phyloP scores from a whole-genome alignment of 2,113 vertebrate genomes.

The Ailuropoda melanoleuca region DNA sequence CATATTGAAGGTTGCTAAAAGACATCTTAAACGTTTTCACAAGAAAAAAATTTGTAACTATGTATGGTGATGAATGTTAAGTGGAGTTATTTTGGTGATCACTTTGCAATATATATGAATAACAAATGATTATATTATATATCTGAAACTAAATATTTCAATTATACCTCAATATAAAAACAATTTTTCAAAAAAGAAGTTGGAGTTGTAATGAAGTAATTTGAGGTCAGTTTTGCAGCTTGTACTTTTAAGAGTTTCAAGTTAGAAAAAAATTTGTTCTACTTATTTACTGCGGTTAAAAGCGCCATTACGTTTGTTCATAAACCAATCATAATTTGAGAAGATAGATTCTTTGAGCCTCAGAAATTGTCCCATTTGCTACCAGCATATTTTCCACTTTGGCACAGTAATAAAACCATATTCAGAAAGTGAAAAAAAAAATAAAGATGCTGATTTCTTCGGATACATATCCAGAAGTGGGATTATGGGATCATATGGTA shows the following conservation, averaged over 20 bases:
- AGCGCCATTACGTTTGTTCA: neutral
- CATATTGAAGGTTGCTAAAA: neutral
- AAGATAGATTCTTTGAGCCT: neutral
- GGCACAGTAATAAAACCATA: neutral
- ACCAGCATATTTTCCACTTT: neutral
- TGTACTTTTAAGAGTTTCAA: neutral
- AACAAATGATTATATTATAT: neutral
- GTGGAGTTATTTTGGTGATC: neutral
- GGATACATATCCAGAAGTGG: neutral
- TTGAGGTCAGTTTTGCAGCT: neutral
- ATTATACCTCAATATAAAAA: neutral
- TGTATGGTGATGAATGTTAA: neutral
- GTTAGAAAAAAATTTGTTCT: neutral
- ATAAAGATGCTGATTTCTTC: neutral
- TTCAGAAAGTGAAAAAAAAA: neutral
- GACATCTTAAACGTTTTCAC: neutral
- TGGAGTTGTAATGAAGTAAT: neutral
- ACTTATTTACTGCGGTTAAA: neutral
- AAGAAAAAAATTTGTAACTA: neutral
- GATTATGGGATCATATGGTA: neutral
- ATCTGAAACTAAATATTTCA: neutral
- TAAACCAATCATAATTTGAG: neutral
- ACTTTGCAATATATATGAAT: neutral
- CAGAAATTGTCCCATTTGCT: neutral
- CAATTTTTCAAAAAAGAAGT: neutral